Conservation (phyloP, 1,140 invertebrate species). For the Heterodera carotae region DNA sequence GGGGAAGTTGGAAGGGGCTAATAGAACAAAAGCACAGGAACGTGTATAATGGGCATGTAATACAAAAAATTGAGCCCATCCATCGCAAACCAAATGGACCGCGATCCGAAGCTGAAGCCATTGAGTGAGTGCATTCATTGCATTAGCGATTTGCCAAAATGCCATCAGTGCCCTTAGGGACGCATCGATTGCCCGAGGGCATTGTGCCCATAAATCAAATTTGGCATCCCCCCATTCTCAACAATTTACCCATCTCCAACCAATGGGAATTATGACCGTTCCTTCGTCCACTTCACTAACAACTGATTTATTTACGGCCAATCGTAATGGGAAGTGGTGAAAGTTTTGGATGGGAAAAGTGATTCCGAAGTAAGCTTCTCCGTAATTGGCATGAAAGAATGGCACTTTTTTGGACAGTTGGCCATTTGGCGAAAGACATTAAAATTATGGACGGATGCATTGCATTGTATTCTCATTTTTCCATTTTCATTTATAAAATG, state of each 20-base stretch:
- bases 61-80: no score
- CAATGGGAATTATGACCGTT: neutral
- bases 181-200: constrained; percentile 10
- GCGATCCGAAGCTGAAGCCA: no score
- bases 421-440: neutral
- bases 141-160: neutral
- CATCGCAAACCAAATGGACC: no score
- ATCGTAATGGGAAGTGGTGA: neutral
- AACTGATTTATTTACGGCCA: constrained; percentile 18
- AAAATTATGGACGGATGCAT: no score
- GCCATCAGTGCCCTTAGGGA: neutral
- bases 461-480: neutral
- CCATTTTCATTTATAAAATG: neutral
- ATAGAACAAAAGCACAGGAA: no score
- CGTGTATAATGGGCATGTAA: no score
- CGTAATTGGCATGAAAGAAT: neutral
- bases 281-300: neutral
- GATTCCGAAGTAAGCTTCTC: no score
- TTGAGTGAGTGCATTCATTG: neutral
- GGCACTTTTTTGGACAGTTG: neutral
- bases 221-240: constrained; percentile 5
- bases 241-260: neutral
- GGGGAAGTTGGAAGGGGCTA: no score
- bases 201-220: constrained; percentile 5
- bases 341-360: no score